A percentile compares a stretch with the other conserved stretches of the same genome.
These are phyloP conservation scores for Drosophila sp. DNA, from an alignment of 1,140 invertebrate genomes.

Conservation along the genomic window DNA sequence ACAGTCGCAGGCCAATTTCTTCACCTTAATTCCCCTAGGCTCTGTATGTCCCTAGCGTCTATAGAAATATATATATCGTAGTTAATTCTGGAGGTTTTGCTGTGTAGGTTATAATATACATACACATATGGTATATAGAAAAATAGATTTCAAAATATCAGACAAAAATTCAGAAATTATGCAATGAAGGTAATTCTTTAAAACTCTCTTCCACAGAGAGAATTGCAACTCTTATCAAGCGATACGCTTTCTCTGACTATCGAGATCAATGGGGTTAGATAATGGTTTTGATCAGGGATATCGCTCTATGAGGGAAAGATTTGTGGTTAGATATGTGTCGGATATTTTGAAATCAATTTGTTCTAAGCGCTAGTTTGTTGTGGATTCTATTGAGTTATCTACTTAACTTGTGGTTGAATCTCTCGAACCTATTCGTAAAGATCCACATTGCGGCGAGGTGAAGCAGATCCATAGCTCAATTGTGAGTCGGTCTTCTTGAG, in stretches of 20 bases:
- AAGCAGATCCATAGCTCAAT: constrained; percentile 64
- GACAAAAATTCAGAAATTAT: constrained; percentile 4
- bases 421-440: constrained; percentile 63
- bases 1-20: constrained; percentile 36
- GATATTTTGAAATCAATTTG: constrained; percentile 11
- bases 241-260: not conserved
- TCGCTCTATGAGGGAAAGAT: not conserved
- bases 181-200: not conserved
- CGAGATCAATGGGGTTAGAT: not conserved
- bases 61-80: constrained; percentile 36
- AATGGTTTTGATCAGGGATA: not conserved
- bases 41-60: constrained; percentile 22
- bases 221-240: not conserved
- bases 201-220: not conserved
- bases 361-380: not conserved
- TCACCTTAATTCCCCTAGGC: not conserved
- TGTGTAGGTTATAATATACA: not conserved
- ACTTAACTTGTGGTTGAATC: constrained; percentile 19
- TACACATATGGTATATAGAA: not conserved
- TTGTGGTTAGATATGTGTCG: not conserved
- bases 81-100: constrained; percentile 15
- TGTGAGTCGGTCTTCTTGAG: constrained; percentile 82
- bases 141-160: constrained; percentile 7
- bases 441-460: constrained; percentile 75
- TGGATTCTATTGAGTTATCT: constrained; percentile 7